phyloP scores from a whole-genome alignment of 1,140 invertebrate genomes.

The Diorhabda sublineata region DNA sequence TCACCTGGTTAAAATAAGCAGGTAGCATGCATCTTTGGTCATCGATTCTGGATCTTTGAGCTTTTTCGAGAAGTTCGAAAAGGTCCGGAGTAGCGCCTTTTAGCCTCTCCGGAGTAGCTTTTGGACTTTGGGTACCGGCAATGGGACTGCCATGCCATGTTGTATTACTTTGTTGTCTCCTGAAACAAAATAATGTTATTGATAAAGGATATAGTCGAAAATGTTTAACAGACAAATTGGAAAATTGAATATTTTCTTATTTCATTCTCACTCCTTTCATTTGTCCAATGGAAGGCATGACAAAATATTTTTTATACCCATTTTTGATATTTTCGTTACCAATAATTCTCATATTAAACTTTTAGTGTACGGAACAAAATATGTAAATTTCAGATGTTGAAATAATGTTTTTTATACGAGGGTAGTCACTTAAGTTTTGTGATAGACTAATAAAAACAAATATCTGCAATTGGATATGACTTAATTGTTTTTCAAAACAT shows the following conservation, averaged over 20 bases:
- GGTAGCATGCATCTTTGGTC: conserved; percentile 92
- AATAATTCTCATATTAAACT: no score
- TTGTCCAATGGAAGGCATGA: no score
- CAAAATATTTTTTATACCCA: no score
- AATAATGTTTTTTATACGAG: no score
- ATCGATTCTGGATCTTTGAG: conserved; percentile 87
- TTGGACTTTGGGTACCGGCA: conserved; percentile 44
- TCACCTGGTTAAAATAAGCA: conserved; percentile 81
- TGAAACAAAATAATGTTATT: conserved; percentile 39
- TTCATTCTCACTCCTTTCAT: no score
- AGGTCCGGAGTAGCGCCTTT: conserved; percentile 74
- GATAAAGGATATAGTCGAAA: not conserved
- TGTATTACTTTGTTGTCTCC: conserved; percentile 50
- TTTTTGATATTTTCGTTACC: no score
- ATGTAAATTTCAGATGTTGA: no score
- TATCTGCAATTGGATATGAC: no score
- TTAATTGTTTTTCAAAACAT: no score
- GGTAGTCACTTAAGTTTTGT: no score
- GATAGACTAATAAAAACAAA: no score
- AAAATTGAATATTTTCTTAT: not conserved
- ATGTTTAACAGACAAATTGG: not conserved
- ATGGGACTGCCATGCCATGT: conserved; percentile 46
- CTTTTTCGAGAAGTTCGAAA: conserved; percentile 84
- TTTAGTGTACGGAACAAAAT: no score
- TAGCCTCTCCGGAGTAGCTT: conserved; percentile 48